These are phyloP conservation scores for Clavelina lepadiformis DNA, from an alignment of 23 tunicate genomes.

Conservation along the genomic window DNA sequence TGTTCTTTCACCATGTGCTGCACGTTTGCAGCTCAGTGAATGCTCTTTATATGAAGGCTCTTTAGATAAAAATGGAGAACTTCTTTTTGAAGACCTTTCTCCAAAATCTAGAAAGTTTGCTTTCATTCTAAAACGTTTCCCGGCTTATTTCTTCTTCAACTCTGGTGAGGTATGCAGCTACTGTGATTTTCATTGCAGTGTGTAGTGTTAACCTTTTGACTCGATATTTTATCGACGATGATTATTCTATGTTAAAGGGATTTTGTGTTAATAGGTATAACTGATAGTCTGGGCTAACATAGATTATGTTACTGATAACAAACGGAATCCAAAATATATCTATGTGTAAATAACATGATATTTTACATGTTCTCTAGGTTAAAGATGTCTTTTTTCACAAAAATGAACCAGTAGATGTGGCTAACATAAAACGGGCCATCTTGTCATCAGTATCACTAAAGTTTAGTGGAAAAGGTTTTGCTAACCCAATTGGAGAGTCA, in stretches of 20 bases:
- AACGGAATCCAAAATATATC: too few species aligned
- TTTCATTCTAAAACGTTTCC: neutral
- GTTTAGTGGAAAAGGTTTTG: slow-evolving; percentile 12
- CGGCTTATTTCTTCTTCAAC: slow-evolving; percentile 19
- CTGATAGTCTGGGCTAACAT: too few species aligned
- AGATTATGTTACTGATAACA: too few species aligned
- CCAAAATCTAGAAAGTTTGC: neutral
- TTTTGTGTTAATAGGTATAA: too few species aligned
- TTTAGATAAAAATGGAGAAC: neutral
- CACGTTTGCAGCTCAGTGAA: neutral
- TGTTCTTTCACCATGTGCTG: slow-evolving; percentile 11
- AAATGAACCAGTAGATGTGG: slow-evolving; percentile 3
- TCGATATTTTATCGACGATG: too few species aligned
- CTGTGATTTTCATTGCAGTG: neutral
- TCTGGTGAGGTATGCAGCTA: slow-evolving; percentile 12
- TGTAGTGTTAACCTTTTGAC: neutral
- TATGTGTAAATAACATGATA: too few species aligned
- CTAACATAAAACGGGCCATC: slow-evolving; percentile 14
- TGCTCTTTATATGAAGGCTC: slow-evolving; percentile 2
- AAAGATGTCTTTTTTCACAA: slow-evolving; percentile 11
- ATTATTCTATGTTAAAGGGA: too few species aligned
- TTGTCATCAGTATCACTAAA: slow-evolving; percentile 13
- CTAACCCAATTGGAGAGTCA: too few species aligned
- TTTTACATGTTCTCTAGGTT: too few species aligned
- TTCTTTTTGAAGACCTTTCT: neutral